Conservation (phyloP, 1,140 invertebrate genomes). For the Heliconius melpomene region DNA sequence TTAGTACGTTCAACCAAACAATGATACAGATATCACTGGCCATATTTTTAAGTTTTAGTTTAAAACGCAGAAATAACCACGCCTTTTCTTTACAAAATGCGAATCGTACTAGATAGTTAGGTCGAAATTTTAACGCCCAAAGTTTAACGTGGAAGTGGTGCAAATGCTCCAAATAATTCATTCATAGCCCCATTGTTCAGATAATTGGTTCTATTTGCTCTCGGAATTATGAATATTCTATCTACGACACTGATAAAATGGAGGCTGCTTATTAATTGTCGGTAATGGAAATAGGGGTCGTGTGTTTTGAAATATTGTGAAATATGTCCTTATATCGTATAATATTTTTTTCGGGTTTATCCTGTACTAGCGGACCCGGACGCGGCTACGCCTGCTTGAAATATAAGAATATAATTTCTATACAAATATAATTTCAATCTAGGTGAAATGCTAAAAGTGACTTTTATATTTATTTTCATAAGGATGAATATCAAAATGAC, state of each 20-base stretch:
- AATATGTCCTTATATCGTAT: background rate
- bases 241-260: slow-evolving; percentile 27
- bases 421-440: too few relatives aligned
- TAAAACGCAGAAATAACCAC: background rate
- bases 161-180: slow-evolving; percentile 23
- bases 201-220: slow-evolving; percentile 31
- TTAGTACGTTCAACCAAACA: background rate
- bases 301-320: background rate
- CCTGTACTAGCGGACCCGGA: too few relatives aligned
- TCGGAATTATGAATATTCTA: slow-evolving; percentile 32
- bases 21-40: background rate
- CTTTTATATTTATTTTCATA: too few relatives aligned
- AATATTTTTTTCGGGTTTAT: too few relatives aligned
- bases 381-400: too few relatives aligned
- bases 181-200: slow-evolving; percentile 23
- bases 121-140: slow-evolving; percentile 7
- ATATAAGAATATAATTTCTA: too few relatives aligned
- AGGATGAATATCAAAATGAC: too few relatives aligned
- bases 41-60: background rate
- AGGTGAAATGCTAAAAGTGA: too few relatives aligned
- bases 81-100: background rate
- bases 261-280: slow-evolving; percentile 17
- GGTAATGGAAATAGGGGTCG: background rate
- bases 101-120: background rate
- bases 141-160: slow-evolving; percentile 23